These are phyloP conservation scores for Drosophila sordidula DNA, from an alignment of 2,888 invertebrate species.

Conservation along the genomic window DNA sequence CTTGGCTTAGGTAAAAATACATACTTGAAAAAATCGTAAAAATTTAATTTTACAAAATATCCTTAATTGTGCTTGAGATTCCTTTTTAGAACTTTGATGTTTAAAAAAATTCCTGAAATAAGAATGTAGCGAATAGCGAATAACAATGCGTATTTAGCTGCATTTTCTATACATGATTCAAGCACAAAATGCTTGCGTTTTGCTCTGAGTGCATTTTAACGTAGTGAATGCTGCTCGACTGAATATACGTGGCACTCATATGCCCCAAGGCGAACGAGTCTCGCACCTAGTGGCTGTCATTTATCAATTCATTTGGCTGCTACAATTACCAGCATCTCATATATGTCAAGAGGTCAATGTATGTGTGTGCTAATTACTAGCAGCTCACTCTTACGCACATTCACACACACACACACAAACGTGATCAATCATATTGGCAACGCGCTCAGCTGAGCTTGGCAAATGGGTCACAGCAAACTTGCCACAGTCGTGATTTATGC, in stretches of 20 bases:
- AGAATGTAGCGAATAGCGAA: too few relatives aligned
- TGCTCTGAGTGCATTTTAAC: background rate
- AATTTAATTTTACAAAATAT: too few relatives aligned
- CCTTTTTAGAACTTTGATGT: too few relatives aligned
- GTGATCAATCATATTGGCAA: slow-evolving; percentile 56
- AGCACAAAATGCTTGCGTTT: background rate
- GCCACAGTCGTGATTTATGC: slow-evolving; percentile 56
- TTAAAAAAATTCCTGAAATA: too few relatives aligned
- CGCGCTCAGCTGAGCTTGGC: slow-evolving; percentile 12
- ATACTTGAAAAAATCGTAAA: too few relatives aligned
- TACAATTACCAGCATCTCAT: slow-evolving; percentile 38
- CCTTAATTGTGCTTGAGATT: too few relatives aligned
- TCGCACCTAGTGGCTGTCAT: slow-evolving; percentile 28
- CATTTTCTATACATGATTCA: too few relatives aligned
- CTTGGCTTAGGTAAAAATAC: too few relatives aligned
- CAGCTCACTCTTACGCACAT: slow-evolving; percentile 5
- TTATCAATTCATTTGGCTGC: slow-evolving; percentile 59
- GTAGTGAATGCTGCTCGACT: background rate
- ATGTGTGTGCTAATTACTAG: slow-evolving; percentile 59
- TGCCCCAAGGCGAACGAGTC: background rate
- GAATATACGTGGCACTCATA: background rate
- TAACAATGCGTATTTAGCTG: too few relatives aligned
- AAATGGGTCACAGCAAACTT: slow-evolving; percentile 42
- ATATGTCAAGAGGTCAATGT: slow-evolving; percentile 56
- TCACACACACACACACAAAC: slow-evolving; percentile 6